These are phyloP conservation scores for Ypsolopha scabrella DNA, from an alignment of 2,888 invertebrate species.

Conservation along the genomic window DNA sequence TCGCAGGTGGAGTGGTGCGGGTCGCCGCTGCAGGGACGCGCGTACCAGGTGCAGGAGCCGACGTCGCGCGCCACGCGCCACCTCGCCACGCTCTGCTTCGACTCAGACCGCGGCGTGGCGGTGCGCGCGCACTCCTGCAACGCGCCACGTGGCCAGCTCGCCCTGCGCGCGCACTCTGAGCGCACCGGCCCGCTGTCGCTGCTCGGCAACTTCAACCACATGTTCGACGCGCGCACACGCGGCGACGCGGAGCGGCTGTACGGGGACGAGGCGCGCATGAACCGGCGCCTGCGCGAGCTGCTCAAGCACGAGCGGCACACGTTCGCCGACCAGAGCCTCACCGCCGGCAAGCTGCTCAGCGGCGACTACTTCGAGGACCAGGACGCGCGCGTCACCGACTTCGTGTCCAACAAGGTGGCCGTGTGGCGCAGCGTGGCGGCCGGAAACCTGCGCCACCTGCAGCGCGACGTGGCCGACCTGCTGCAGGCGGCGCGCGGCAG, in stretches of 20 bases:
- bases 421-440: conserved; percentile 45
- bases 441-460: conserved; percentile 45
- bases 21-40: conserved; percentile 46
- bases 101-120: conserved; percentile 37
- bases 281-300: conserved; percentile 38
- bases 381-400: conserved; percentile 39
- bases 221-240: conserved; percentile 51
- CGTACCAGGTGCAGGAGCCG: conserved; percentile 30
- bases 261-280: conserved; percentile 39
- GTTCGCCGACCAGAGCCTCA: conserved; percentile 41
- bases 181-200: conserved; percentile 36
- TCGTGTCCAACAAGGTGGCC: conserved; percentile 43
- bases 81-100: conserved; percentile 48
- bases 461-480: conserved; percentile 35
- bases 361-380: conserved; percentile 45
- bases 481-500: conserved; percentile 12
- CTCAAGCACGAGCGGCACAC: conserved; percentile 33
- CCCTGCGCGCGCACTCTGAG: conserved; percentile 31
- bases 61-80: conserved; percentile 23
- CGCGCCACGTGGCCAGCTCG: conserved; percentile 24
- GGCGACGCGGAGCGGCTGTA: conserved; percentile 45
- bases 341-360: conserved; percentile 33
- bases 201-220: conserved; percentile 58
- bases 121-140: conserved; percentile 20
- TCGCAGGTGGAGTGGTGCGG: conserved; percentile 40